phyloP scores from a whole-genome alignment of 1,140 invertebrate genomes.

The Sarcophaga bullata region DNA sequence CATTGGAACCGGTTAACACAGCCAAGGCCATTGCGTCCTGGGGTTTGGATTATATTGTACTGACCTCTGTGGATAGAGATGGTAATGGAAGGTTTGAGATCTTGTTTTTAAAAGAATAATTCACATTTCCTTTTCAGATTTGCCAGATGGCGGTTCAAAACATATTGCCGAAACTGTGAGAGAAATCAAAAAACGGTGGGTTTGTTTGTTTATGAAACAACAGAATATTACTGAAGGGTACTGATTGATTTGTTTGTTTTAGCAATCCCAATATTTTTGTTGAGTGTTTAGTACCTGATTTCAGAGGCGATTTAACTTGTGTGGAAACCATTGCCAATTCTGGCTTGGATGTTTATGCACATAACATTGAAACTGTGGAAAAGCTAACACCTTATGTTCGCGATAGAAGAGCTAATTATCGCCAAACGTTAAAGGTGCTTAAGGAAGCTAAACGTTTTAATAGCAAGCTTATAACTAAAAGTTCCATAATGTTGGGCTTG shows the following conservation, averaged over 20 bases:
- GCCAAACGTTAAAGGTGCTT: constrained; percentile 86
- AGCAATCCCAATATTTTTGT: constrained; percentile 89
- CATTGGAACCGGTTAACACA: constrained; percentile 92
- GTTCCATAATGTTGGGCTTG: constrained; percentile 97
- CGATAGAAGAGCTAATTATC: constrained; percentile 84
- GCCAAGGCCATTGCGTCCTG: constrained; percentile 91
- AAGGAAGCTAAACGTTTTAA: constrained; percentile 83
- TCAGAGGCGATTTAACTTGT: constrained; percentile 82
- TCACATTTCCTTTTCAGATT: constrained; percentile 66
- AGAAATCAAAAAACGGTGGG: constrained; percentile 78
- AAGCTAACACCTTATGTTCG: constrained; percentile 88
- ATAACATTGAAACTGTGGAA: constrained; percentile 97
- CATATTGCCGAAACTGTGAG: constrained; percentile 93
- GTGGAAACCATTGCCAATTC: constrained; percentile 83
- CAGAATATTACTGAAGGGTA: constrained; percentile 27
- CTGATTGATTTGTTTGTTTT: constrained; percentile 51
- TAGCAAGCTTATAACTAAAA: constrained; percentile 91
- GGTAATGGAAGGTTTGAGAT: constrained; percentile 58
- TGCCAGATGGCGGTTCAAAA: constrained; percentile 88
- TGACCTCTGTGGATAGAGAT: constrained; percentile 98
- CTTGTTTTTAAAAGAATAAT: too few relatives aligned
- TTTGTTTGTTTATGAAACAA: background rate
- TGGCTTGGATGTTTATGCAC: constrained; percentile 94
- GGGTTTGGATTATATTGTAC: constrained; percentile 97
- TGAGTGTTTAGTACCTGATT: constrained; percentile 98